phyloP scores from a whole-genome alignment of 1,140 invertebrate species.

The Euura saliciscinereae region DNA sequence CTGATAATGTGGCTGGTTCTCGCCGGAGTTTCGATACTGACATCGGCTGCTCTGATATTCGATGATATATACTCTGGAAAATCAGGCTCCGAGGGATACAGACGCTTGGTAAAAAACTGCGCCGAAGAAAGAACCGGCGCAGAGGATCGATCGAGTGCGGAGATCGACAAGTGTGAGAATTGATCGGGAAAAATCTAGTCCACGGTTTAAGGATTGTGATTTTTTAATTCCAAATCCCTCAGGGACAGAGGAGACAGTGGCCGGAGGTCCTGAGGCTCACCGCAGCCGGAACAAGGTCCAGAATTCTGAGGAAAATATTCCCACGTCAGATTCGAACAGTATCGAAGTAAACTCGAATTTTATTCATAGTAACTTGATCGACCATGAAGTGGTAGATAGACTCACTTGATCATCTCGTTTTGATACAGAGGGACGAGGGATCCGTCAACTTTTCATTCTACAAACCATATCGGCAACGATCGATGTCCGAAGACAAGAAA shows the following conservation, averaged over 20 bases:
- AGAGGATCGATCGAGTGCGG: neutral
- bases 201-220: neutral
- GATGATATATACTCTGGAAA: slow-evolving; percentile 27
- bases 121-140: neutral
- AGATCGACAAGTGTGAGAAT: neutral
- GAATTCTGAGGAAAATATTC: neutral
- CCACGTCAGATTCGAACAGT: neutral
- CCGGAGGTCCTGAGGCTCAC: neutral
- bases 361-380: too few relatives aligned
- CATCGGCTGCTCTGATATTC: slow-evolving; percentile 28
- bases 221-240: neutral
- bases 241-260: neutral
- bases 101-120: neutral
- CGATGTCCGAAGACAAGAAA: neutral
- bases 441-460: neutral
- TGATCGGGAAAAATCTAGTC: neutral
- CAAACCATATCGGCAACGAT: neutral
- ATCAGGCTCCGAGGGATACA: neutral
- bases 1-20: slow-evolving; percentile 39
- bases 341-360: neutral
- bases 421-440: neutral
- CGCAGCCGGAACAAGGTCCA: too few relatives aligned
- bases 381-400: neutral
- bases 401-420: neutral
- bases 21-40: slow-evolving; percentile 39